Conservation (phyloP, 1,140 invertebrate species). For the Drosophila arawakana region DNA sequence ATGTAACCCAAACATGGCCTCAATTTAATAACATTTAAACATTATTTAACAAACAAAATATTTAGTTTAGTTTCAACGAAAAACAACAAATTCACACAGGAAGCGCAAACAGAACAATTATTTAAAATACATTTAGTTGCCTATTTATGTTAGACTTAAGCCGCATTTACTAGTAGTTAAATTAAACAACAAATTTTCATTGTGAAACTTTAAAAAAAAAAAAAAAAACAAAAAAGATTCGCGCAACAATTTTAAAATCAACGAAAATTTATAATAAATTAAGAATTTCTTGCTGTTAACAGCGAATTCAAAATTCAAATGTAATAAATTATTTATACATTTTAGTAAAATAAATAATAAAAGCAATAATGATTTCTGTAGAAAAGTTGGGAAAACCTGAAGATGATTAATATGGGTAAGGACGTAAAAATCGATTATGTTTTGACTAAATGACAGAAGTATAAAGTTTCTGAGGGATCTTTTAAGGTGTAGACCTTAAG, state of each 20-base stretch:
- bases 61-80: slow-evolving; percentile 52
- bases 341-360: slow-evolving; percentile 60
- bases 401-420: no score
- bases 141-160: slow-evolving; percentile 82
- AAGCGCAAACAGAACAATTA: slow-evolving; percentile 2
- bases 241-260: slow-evolving; percentile 4
- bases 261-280: slow-evolving; percentile 3
- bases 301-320: slow-evolving; percentile 43
- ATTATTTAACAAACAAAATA: slow-evolving; percentile 45
- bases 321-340: slow-evolving; percentile 67
- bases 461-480: neutral
- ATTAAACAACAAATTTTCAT: slow-evolving; percentile 58
- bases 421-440: neutral
- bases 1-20: slow-evolving; percentile 76
- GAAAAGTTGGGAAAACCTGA: neutral
- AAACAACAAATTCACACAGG: slow-evolving; percentile 26
- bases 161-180: slow-evolving; percentile 84
- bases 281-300: slow-evolving; percentile 28
- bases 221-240: slow-evolving; percentile 3
- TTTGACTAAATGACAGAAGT: neutral
- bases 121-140: slow-evolving; percentile 74
- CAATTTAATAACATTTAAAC: slow-evolving; percentile 58
- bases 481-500: no score
- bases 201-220: neutral
- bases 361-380: slow-evolving; percentile 7